Evolutionary conservation across 2,888 invertebrate species (phyloP).

Genomic region (Hyposoter didymator): DNA sequence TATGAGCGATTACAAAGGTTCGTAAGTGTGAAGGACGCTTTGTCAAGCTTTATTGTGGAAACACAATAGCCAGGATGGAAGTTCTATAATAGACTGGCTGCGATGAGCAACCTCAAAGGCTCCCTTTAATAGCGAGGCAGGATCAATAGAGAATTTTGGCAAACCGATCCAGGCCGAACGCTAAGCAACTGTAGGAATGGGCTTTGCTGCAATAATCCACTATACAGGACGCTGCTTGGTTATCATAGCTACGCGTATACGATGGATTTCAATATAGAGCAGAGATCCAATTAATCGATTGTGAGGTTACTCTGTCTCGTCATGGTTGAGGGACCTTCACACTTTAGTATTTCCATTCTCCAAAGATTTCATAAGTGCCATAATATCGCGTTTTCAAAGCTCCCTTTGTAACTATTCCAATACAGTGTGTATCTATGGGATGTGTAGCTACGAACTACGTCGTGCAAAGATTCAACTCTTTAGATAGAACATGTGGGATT

Average conservation of each 20-base stretch:
- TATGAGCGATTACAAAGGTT: slow-evolving; percentile 9
- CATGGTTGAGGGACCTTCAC: slow-evolving; percentile 19
- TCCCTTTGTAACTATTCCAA: not conserved
- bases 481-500: not conserved
- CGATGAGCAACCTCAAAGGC: not conserved
- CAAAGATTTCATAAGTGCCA: not conserved
- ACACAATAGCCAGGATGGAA: not conserved
- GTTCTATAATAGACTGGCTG: not conserved
- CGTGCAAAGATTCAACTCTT: not conserved
- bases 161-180: slow-evolving; percentile 21
- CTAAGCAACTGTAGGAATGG: slow-evolving; percentile 42
- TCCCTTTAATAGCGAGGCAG: not conserved
- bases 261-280: slow-evolving; percentile 67
- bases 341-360: not conserved
- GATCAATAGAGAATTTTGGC: slow-evolving; percentile 59
- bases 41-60: not conserved
- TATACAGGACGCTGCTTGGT: slow-evolving; percentile 61
- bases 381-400: not conserved
- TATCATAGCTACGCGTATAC: slow-evolving; percentile 65
- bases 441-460: not conserved
- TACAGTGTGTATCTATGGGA: too few relatives aligned
- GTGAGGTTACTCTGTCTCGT: slow-evolving; percentile 39
- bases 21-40: not conserved
- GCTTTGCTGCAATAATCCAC: slow-evolving; percentile 69
- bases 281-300: slow-evolving; percentile 30